These are phyloP conservation scores for Andrena trimmerana DNA, from an alignment of 2,888 invertebrate genomes.

Conservation along the genomic window DNA sequence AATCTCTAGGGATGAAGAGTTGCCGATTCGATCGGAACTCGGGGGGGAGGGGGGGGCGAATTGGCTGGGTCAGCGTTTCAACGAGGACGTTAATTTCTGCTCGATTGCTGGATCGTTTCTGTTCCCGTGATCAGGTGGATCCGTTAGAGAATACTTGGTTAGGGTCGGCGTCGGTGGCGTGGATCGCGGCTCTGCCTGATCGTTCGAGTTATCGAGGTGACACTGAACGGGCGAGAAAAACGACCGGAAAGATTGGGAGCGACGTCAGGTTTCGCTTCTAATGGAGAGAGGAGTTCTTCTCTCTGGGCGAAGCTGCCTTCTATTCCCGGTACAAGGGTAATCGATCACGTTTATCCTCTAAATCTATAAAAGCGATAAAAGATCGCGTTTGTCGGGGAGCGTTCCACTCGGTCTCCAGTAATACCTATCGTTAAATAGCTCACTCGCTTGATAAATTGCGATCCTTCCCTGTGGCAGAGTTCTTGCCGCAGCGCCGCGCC, in stretches of 20 bases:
- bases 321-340: conserved; percentile 1
- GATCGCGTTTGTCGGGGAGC: conserved; percentile 30
- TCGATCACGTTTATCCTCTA: conserved; percentile 56
- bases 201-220: conserved; percentile 8
- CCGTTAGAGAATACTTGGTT: not conserved
- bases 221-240: not conserved
- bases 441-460: not conserved
- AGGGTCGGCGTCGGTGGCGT: not conserved
- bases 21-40: not conserved
- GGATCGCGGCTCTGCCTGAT: conserved; percentile 11
- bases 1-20: not conserved
- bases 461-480: not conserved
- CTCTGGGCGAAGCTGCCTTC: conserved; percentile 18
- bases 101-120: not conserved
- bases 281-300: conserved; percentile 13
- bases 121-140: not conserved
- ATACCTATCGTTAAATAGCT: not conserved
- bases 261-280: conserved; percentile 36
- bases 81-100: not conserved
- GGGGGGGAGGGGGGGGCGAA: not conserved
- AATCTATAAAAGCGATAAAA: conserved; percentile 43
- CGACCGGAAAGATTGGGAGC: conserved; percentile 9
- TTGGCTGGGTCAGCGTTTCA: conserved; percentile 22
- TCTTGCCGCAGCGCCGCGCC: too few relatives aligned
- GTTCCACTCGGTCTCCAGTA: not conserved